phyloP scores from a whole-genome alignment of 2,888 invertebrate species.

The Parapristionchus giblindavisi region DNA sequence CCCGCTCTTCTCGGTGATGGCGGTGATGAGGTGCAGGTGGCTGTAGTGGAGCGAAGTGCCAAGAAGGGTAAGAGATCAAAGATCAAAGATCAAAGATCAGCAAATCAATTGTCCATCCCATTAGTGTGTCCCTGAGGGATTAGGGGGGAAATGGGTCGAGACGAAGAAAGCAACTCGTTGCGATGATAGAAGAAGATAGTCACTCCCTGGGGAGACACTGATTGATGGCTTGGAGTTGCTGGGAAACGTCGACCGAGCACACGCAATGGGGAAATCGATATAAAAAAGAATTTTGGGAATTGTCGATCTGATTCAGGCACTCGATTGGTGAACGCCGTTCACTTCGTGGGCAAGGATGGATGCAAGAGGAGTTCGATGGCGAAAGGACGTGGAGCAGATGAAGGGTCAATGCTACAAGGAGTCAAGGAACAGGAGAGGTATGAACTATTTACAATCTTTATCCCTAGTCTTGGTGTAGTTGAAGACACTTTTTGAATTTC shows the following conservation, averaged over 20 bases:
- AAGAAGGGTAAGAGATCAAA: slow-evolving; percentile 20
- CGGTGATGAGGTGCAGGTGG: slow-evolving; percentile 15
- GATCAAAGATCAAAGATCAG: no score
- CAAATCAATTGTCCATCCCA: no score
- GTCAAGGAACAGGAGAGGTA: slow-evolving; percentile 28
- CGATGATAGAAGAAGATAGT: no score
- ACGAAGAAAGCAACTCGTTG: no score
- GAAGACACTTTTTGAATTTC: no score
- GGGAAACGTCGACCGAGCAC: slow-evolving; percentile 8
- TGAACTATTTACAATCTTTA: background rate
- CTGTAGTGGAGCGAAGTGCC: slow-evolving; percentile 14
- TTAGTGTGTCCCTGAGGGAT: no score
- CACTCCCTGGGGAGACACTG: no score
- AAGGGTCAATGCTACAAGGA: slow-evolving; percentile 11
- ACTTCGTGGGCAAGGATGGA: slow-evolving; percentile 46
- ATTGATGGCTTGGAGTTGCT: slow-evolving; percentile 18
- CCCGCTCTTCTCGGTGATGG: slow-evolving; percentile 12
- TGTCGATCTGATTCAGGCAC: slow-evolving; percentile 28
- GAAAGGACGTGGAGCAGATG: slow-evolving; percentile 31
- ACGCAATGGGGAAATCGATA: slow-evolving; percentile 6
- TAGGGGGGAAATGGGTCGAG: no score
- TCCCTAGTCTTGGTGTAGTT: background rate
- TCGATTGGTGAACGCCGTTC: slow-evolving; percentile 46
- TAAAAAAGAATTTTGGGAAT: background rate
- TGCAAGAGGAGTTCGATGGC: slow-evolving; percentile 39